Conservation (phyloP, 2,113 vertebrate genomes). For the Planiliza haematocheilus region DNA sequence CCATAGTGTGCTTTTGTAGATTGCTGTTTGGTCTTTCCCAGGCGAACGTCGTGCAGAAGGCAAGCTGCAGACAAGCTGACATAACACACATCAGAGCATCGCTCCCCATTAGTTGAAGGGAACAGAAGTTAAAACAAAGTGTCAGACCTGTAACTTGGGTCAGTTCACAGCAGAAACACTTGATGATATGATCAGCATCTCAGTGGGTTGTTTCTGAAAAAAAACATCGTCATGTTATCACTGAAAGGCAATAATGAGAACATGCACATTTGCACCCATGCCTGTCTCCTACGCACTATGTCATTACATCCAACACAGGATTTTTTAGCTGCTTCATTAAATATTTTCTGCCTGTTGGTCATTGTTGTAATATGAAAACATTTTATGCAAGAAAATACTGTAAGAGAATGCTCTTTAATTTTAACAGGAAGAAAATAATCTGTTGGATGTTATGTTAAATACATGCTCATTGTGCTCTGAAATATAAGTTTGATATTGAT, state of each 20-base stretch:
- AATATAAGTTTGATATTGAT: too few relatives aligned
- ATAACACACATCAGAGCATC: slow-evolving; percentile 59
- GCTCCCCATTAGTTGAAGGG: slow-evolving; percentile 28
- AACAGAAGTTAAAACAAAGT: slow-evolving; percentile 56
- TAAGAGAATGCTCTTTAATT: too few relatives aligned
- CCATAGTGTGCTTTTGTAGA: slow-evolving; percentile 71
- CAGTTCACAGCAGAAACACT: slow-evolving; percentile 18
- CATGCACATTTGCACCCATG: too few relatives aligned
- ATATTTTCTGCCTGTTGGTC: too few relatives aligned
- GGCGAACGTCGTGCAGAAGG: slow-evolving; percentile 24
- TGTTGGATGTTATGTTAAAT: too few relatives aligned
- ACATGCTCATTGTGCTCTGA: too few relatives aligned
- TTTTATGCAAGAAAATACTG: too few relatives aligned
- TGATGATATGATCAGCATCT: slow-evolving; percentile 20
- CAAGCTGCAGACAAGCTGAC: slow-evolving; percentile 56
- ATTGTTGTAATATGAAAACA: too few relatives aligned
- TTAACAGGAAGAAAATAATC: too few relatives aligned
- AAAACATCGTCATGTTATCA: not conserved
- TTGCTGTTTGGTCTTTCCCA: slow-evolving; percentile 64
- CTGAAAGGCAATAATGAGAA: not conserved
- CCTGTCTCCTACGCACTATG: too few relatives aligned
- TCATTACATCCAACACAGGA: too few relatives aligned
- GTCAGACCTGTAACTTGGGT: slow-evolving; percentile 31
- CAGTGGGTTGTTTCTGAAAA: not conserved
- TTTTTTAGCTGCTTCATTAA: too few relatives aligned